Base-by-base conservation (phyloP, 2,797 vertebrate species). In the Coregonus sp. region DNA sequence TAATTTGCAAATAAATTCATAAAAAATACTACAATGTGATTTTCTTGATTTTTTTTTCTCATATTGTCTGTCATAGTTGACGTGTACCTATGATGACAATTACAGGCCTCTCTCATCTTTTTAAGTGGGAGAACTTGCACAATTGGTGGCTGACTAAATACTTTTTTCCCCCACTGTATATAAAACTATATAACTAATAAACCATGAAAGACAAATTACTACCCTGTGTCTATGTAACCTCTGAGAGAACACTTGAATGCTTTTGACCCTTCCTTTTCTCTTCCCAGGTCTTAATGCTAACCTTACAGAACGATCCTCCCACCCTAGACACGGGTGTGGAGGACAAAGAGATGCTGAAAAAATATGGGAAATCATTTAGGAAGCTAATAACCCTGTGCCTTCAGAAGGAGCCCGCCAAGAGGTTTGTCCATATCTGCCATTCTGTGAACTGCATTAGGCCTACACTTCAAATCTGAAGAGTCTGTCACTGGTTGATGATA, bases 401-500 rank as follows among this genome's bases (percentile, higher is more conserved):
- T 94, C 98, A 99, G 89, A 99, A 99, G 94, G 98, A 99, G 87
- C 98, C 98, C 86, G 95, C 95, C 78, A 98, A 99, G 92, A 98
- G 98, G 98, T 99, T 92, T 79, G 94, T 63, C 4, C 59, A 20
- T 63, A 9, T 25, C 20, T 25, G n/a, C 25, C 25, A 7, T 25
- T 63, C n/a, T 11, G 56, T 20, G 56, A 61, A n/a, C 56, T 61
- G n/a, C 56, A 20, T 20, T 7, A n/a, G 7, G 7, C 56, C n/a
- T 61, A n/a, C n/a, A 20, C 56, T 25, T 6, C 25, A 20, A 63
- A 11, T 63, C 9, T 63, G 3, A n/a, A 9, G 9, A 11, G 16
- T 25, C n/a, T 29, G 20, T 63, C 20, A 1, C 56, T 20, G 56
- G 59, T 63, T 25, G 20, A 63, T 25, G 59, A 63, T 20, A 25